Evolutionary conservation across 2,797 vertebrate species (phyloP).

Genomic region (Silurus lanzhouensis): DNA sequence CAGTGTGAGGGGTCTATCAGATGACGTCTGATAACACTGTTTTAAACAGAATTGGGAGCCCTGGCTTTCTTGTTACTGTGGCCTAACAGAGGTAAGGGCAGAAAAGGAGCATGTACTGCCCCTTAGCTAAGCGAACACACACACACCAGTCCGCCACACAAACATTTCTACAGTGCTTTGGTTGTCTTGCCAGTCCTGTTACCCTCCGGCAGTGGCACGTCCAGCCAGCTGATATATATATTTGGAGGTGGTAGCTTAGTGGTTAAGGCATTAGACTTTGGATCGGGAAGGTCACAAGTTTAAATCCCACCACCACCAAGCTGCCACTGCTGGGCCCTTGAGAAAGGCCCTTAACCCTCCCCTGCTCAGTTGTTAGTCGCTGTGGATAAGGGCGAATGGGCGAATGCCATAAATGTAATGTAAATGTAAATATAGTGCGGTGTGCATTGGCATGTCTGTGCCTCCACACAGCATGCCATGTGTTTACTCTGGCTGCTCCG

Average conservation of each 20-base stretch:
- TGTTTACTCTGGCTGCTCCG: conserved; percentile 49
- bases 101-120: background rate
- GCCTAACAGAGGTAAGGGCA: conserved; percentile 6
- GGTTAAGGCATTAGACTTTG: too few species aligned
- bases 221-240: background rate
- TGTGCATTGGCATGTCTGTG: conserved; percentile 30
- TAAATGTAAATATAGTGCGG: background rate
- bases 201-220: background rate
- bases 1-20: conserved; percentile 32
- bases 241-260: too few species aligned
- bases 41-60: conserved; percentile 35
- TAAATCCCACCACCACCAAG: too few species aligned
- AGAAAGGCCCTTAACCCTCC: too few species aligned
- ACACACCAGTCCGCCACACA: background rate
- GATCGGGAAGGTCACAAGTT: too few species aligned
- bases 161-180: background rate
- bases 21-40: conserved; percentile 49
- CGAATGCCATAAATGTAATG: too few species aligned
- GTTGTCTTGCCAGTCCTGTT: background rate
- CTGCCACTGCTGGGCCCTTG: too few species aligned
- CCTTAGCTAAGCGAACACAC: background rate
- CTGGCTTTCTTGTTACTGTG: conserved; percentile 42
- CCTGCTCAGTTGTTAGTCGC: too few species aligned
- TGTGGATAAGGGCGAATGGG: too few species aligned
- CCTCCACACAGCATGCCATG: conserved; percentile 21